Evolutionary conservation across 2,113 vertebrate genomes (phyloP).

Genomic region (Odocoileus virginianus): DNA sequence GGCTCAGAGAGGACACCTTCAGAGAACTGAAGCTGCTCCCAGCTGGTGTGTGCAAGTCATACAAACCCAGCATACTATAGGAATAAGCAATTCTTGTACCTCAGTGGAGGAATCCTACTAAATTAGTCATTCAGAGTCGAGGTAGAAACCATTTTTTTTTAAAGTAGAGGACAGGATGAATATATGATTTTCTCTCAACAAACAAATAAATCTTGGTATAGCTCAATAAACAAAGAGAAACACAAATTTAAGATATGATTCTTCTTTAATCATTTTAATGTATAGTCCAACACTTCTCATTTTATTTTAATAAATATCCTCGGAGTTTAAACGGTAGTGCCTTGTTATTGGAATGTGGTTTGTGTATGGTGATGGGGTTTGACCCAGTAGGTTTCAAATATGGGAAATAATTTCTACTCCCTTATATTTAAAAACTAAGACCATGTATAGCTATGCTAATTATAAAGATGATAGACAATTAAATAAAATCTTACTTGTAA

Average conservation of each 20-base stretch:
- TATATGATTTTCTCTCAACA: background rate
- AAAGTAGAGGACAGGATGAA: background rate
- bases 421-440: background rate
- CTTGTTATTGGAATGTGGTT: background rate
- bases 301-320: background rate
- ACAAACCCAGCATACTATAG: background rate
- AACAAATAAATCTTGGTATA: background rate
- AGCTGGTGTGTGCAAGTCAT: background rate
- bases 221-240: background rate
- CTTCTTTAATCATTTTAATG: background rate
- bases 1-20: background rate
- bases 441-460: background rate
- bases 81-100: background rate
- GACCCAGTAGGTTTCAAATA: background rate
- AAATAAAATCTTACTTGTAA: background rate
- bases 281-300: background rate
- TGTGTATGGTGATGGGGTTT: background rate
- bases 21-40: background rate
- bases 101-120: background rate
- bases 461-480: background rate
- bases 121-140: background rate
- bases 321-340: background rate
- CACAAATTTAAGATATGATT: background rate
- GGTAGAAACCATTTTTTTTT: background rate
- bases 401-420: background rate